Evolutionary conservation across 2,113 vertebrate species (phyloP).

Genomic region (Vulpes ferrilata): DNA sequence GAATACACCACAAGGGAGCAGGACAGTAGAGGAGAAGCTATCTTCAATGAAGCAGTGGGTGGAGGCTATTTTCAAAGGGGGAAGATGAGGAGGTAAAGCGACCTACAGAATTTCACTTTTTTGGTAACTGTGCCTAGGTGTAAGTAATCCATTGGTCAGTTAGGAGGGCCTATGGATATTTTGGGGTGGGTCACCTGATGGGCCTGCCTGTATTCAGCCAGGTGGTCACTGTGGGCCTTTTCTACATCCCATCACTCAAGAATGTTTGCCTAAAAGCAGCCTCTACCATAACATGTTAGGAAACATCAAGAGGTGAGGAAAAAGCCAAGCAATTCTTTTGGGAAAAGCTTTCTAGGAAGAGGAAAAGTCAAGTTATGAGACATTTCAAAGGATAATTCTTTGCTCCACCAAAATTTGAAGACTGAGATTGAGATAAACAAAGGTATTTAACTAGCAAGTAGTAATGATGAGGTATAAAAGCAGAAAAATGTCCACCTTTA

Average conservation of each 20-base stretch:
- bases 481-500: neutral
- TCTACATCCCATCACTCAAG: neutral
- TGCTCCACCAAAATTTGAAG: neutral
- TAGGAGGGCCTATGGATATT: neutral
- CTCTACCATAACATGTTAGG: neutral
- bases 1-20: neutral
- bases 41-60: neutral
- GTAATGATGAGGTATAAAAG: neutral
- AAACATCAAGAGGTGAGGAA: neutral
- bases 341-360: constrained; percentile 10
- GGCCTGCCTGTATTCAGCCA: neutral
- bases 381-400: neutral
- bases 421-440: neutral
- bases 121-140: neutral
- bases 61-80: neutral
- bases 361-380: neutral
- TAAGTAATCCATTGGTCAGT: neutral
- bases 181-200: neutral
- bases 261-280: neutral
- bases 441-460: neutral
- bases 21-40: neutral
- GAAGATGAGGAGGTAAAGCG: neutral
- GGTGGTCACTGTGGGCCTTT: neutral
- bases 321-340: neutral
- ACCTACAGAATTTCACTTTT: neutral